Evolutionary conservation across 2,888 invertebrate genomes (phyloP), one percentile per base, ranked within the genome.

Genomic region (Merodon equestris): DNA sequence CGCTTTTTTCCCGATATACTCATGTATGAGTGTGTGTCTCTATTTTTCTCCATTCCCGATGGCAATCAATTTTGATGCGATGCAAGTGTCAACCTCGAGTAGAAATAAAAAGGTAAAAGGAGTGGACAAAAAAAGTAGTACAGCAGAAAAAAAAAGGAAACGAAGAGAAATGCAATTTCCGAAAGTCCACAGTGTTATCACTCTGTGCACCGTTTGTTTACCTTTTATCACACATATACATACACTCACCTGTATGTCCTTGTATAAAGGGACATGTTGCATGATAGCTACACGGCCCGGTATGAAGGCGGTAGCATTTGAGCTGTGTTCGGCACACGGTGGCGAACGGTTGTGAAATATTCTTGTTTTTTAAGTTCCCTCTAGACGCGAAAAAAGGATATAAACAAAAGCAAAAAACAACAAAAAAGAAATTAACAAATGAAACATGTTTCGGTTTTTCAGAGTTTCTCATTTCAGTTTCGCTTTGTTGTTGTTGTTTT

Each of bases 151-250:
- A 27, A 27, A 40, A 40, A 40, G 10, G 10, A 40, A 40, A 17
- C 0, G 19, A 34, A 57, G 34, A 36, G 74, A 68, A 74, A 38
- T 70, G 68, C 74, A 79, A 79, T 74, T 79, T 79, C 79, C 79
- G 79, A 79, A 64, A 63, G 74, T 79, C 79, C 64, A 79, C 74
- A 79, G 58, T 57, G 79, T 74, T 79, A 79, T 79, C 79, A 74
- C 58, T 64, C 54, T 48, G 48, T 64, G 74, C 74, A 74, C 53
- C 63, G 74, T 79, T 68, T 79, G 73, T 74, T 73, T 74, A 79
- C 74, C 48, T 73, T 79, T 74, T 74, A 68, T 68, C 68, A 58
- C 40, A 68, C 54, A 74, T 40, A 72, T 27, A 27, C 7, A 27
- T 7, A 27, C 7, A 27, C 7, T 2, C 7, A 27, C 27, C 2